Evolutionary conservation across 2,113 vertebrate genomes (phyloP), one percentile per base, ranked within the genome.

Genomic region (Alethe diademata): DNA sequence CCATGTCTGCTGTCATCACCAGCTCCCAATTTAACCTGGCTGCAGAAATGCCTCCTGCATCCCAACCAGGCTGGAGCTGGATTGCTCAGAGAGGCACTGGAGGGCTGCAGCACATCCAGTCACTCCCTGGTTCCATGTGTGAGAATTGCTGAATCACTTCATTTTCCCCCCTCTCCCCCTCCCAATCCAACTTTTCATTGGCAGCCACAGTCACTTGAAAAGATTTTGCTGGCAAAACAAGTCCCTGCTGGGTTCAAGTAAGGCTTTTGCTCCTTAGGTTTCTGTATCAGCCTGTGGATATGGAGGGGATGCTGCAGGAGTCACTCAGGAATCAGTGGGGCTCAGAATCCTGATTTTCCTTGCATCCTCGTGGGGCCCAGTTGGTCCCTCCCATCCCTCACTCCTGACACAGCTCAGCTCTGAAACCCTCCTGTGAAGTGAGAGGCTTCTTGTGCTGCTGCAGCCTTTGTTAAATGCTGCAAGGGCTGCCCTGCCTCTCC

Each of bases 1-100:
- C 73, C 70, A 45, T 9, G 71, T 80, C 93, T 96, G 92, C 96
- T 95, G 93, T 93, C 96, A 95, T 95, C 95, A 92, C 93, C 93
- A 86, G 86, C 97, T 97, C 95, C 88, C 82, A 86, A 86, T 96
- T 91, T 74, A 95, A 96, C 95, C 96, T 95, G 71, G 28, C 78
- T 78, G 80, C 92, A 90, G 73, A 29, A 95, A 97, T 57, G 84
- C 92, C 83, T 95, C 89, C 93, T 86, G 97, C 97, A 97, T 97
- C 91, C 96, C 97, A 97, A 86, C 33, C 92, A 94, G 93, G 87
- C 91, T 96, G 92, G 64, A 92, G 94, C 95, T 94, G 97, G 95
- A 96, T 94, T 91, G 88, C 54, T 62, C n/a, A 25, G 71, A 40
- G 93, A 70, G 31, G 94, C 95, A 97, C 94, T 96, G 97, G 93